Base-by-base conservation (phyloP, 1,140 invertebrate species). In the Linepithema humile region DNA sequence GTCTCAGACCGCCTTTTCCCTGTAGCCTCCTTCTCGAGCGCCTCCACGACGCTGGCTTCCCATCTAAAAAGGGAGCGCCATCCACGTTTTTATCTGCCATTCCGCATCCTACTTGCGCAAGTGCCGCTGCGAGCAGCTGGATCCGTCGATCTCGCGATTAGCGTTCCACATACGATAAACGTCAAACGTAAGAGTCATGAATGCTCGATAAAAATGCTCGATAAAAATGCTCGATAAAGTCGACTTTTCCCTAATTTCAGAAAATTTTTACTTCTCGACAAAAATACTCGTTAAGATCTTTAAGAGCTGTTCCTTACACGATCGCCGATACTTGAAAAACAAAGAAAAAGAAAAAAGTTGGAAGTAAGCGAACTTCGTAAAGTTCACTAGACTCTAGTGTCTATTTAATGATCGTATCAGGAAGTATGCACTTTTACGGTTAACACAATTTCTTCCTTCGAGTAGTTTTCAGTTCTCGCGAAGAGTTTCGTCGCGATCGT, bases 1-100 rank as follows among this genome's bases (percentile, higher is more conserved):
- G 85, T 92, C 92, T 91, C 85, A 91, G 91, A 91, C 89, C 92
- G 91, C 92, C 91, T 88, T 91, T 92, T 92, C 85, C 92, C 90
- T 92, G 91, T 92, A 92, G 74, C 84, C 80, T 78, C 85, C 67
- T 72, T 77, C 82, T 86, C 72, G 80, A 84, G 20, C 65, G 74
- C 73, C 84, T 50, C 65, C 29, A 70, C 55, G 82, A 83, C 57
- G 82, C 50, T 70, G 57, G 77, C 72, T 78, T 67, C 64, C 29
- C 70, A 50, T 85, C 82, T 86, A 89, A 89, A 89, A 89, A 89
- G 82, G 84, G 82, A 82, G 43, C 83, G 15, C 83, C 45, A 74
- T 88, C 74, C 85, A 43, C 82, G 86, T 87, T 88, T 88, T 87
- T 87, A 87, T 74, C 43, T 60, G 48, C 43, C 45, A 35, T 17